Base-by-base conservation (phyloP, 1,140 invertebrate genomes). In the Octopus sinensis region DNA sequence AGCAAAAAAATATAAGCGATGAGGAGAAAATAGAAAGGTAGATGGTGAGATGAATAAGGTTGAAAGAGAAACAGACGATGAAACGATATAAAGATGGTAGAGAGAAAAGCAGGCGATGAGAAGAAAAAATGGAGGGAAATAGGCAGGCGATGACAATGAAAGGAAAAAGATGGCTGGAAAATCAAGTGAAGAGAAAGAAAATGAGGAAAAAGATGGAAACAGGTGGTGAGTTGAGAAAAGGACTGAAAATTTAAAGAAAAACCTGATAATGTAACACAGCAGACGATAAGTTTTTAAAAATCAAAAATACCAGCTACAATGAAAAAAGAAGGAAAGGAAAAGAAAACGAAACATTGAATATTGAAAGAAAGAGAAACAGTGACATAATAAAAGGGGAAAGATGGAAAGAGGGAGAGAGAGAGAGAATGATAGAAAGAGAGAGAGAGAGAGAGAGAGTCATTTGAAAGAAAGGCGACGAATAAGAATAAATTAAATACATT, bases 11-110 rank as follows among this genome's bases (percentile, higher is more conserved):
- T 23, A 43, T 43, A 12, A 80, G 56, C 54, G 56, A 68, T 23
- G 68, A 56, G 68, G 56, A 68, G 56, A 80, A 68, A 68, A 62
- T 23, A 62, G 56, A 54, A 68, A 62, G 54, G 30, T 43, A 54
- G 56, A 62, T 23, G 52, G 56, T 30, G 56, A 62, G 62, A 62
- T 43, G 23, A 53, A 62, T 43, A 54, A 68, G 56, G 68, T 7
- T 53, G 53, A 54, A 30, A 79, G 78, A 79, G 53, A 54, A 4
- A 79, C 53, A 80, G 52, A 13, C 23, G 43, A 54, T 12, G 52
- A 53, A 23, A 79, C 53, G 17, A 52, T 30, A 30, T 53, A 53
- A 54, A 30, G 53, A 56, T 13, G 30, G 53, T 17, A 54, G 2
- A 54, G 79, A 80, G 17, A 30, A 52, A 56, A 56, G 30, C 53